Base-by-base conservation (phyloP, 2,888 invertebrate species). In the Parnassius apollo region DNA sequence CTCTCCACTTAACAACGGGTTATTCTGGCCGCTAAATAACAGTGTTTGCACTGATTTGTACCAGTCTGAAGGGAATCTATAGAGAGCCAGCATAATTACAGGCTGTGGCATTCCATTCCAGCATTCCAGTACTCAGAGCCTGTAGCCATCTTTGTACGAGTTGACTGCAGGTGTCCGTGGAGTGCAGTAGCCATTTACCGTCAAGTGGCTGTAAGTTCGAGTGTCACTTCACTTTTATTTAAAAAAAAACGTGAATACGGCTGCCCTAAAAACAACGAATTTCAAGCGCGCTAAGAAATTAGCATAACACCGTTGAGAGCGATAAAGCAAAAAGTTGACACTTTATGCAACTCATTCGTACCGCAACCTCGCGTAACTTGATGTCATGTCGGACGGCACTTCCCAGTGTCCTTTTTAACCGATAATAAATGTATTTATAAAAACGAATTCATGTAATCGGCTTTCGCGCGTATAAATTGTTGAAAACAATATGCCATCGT, bases 371-470 rank as follows among this genome's bases (percentile, higher is more conserved):
- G 58, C 10, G n/a, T 51, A 58, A 51, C 44, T 58, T 9, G n/a
- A 12, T 52, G 52, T 59, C 35, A 46, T 35, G 35, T 46, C 59
- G 35, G 42, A 46, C 13, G 9, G 18, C 12, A 51, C 45, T 50
- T 50, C 57, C 58, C 44, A 45, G 13, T 52, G 25, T 1, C 12
- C 2, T 42, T 42, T 25, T 25, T 45, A 12, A 44, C 35, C 7
- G 12, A 58, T 44, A 25, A 58, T 52, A 13, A 51, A 58, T 58
- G 49, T 51, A 10, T 58, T 58, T 51, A 58, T 44, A 44, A 58
- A 44, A 25, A 0, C 42, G n/a, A 58, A 18, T 49, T 49, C 42
- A 42, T 22, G 42, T 42, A 49, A 57, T 42, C 22, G 42, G 12
- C 48, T 4, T 57, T 8, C 13, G 18, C 35, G 13, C 35, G 9